Conservation (phyloP, 2,113 vertebrate species). For the Pelvicachromis taeniatus region DNA sequence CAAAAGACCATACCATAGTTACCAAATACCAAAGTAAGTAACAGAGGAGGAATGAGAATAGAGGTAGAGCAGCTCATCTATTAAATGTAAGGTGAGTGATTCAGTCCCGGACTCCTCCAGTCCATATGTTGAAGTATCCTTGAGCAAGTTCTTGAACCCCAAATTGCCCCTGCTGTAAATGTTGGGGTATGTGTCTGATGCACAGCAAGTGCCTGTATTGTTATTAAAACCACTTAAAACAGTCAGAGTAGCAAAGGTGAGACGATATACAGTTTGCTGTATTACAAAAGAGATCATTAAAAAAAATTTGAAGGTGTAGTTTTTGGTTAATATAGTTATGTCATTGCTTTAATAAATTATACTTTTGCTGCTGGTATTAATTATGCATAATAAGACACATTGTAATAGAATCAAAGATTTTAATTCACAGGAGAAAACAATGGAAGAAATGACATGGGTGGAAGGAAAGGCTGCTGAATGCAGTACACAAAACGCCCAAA, state of each 20-base stretch:
- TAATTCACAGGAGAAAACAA: conserved; percentile 11
- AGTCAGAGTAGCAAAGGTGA: background rate
- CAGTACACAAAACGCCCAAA: background rate
- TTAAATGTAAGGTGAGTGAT: background rate
- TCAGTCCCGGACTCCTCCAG: background rate
- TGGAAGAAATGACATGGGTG: background rate
- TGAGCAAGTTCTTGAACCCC: background rate
- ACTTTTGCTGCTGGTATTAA: conserved; percentile 18
- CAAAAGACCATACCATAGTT: background rate
- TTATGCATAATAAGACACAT: conserved; percentile 31
- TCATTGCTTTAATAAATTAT: conserved; percentile 25
- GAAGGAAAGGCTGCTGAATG: background rate
- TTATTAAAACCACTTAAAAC: background rate
- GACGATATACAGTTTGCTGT: background rate
- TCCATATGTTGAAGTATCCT: background rate
- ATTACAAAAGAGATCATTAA: background rate
- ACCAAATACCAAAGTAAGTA: background rate
- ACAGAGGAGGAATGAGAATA: background rate
- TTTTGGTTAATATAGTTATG: conserved; percentile 9
- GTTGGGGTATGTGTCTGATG: background rate
- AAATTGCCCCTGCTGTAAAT: background rate
- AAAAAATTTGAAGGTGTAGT: background rate
- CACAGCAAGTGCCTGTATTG: background rate
- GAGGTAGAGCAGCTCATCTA: background rate
- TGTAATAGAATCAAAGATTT: conserved; percentile 20